phyloP scores from a whole-genome alignment of 1,140 invertebrate species.

The Limonius californicus region DNA sequence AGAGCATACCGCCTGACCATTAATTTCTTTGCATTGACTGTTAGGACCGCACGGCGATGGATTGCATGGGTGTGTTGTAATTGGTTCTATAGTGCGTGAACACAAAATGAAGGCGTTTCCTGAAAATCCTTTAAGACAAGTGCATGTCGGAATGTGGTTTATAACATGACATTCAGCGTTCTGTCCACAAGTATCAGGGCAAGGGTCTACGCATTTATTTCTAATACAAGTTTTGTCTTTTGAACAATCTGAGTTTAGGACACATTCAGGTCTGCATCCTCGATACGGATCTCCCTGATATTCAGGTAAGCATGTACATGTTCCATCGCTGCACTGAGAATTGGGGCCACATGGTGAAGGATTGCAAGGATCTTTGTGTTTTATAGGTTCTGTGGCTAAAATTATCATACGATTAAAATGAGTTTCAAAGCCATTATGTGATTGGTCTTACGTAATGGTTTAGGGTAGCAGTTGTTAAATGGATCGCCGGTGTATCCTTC shows the following conservation, averaged over 20 bases:
- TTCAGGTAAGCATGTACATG: slow-evolving; percentile 51
- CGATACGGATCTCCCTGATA: slow-evolving; percentile 53
- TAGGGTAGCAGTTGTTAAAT: slow-evolving; percentile 55
- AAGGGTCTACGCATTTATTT: slow-evolving; percentile 60
- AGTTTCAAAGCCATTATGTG: neutral
- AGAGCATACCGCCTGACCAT: slow-evolving; percentile 53
- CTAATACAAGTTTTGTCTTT: slow-evolving; percentile 56
- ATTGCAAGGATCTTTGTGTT: slow-evolving; percentile 48
- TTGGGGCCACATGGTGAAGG: slow-evolving; percentile 51
- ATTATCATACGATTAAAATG: neutral
- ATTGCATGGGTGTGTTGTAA: slow-evolving; percentile 33
- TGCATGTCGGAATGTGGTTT: slow-evolving; percentile 61
- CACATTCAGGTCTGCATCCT: slow-evolving; percentile 58
- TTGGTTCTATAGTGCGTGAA: neutral
- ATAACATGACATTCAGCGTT: slow-evolving; percentile 59
- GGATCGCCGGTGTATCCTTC: slow-evolving; percentile 64
- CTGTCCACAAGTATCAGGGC: slow-evolving; percentile 57
- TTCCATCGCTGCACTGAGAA: slow-evolving; percentile 46
- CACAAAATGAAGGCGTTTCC: slow-evolving; percentile 55
- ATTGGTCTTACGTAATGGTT: slow-evolving; percentile 41
- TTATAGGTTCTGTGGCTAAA: slow-evolving; percentile 25
- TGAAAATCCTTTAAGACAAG: slow-evolving; percentile 53
- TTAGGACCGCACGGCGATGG: slow-evolving; percentile 57
- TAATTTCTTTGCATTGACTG: slow-evolving; percentile 55
- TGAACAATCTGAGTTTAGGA: slow-evolving; percentile 58